A percentile compares a stretch with the other conserved stretches of the same genome.
These are phyloP conservation scores for Calliscelio sp. DNA, from an alignment of 2,888 invertebrate genomes.

Conservation along the genomic window DNA sequence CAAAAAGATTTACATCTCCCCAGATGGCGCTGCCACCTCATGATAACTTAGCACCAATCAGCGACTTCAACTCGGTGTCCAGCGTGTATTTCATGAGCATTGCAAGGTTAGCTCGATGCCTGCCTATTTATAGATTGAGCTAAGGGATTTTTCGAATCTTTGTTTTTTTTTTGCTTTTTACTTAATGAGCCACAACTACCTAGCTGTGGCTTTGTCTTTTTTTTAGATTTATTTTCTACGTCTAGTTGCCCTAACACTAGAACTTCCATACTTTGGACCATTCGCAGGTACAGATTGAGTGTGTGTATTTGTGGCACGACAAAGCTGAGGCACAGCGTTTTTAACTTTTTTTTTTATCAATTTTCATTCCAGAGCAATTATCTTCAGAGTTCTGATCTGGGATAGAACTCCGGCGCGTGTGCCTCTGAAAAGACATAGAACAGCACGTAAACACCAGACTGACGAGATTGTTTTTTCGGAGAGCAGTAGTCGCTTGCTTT, in stretches of 20 bases:
- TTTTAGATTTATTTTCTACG: too few species aligned
- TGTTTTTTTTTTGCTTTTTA: too few species aligned
- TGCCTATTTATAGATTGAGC: constrained; percentile 77
- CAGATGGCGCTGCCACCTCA: constrained; percentile 30
- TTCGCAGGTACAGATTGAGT: constrained; percentile 85
- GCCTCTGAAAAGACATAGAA: constrained; percentile 86
- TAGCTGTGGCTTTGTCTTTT: constrained; percentile 75
- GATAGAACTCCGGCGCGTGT: constrained; percentile 86
- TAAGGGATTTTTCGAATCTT: constrained; percentile 73
- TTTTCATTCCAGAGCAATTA: constrained; percentile 83
- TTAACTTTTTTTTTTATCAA: constrained; percentile 71
- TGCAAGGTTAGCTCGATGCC: constrained; percentile 79
- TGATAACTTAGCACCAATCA: constrained; percentile 25
- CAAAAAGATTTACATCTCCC: too few species aligned
- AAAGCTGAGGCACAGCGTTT: constrained; percentile 85
- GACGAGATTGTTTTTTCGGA: constrained; percentile 84
- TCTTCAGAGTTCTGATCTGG: constrained; percentile 85
- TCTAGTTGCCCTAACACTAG: constrained; percentile 81
- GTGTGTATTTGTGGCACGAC: constrained; percentile 85
- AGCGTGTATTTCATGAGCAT: constrained; percentile 78
- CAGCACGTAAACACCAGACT: constrained; percentile 86
- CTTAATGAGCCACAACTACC: constrained; percentile 67
- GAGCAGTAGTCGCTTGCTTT: too few species aligned
- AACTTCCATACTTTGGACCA: constrained; percentile 85
- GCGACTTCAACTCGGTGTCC: constrained; percentile 48